Evolutionary conservation across 2,888 invertebrate species (phyloP).

Genomic region (Cistogaster globosa): DNA sequence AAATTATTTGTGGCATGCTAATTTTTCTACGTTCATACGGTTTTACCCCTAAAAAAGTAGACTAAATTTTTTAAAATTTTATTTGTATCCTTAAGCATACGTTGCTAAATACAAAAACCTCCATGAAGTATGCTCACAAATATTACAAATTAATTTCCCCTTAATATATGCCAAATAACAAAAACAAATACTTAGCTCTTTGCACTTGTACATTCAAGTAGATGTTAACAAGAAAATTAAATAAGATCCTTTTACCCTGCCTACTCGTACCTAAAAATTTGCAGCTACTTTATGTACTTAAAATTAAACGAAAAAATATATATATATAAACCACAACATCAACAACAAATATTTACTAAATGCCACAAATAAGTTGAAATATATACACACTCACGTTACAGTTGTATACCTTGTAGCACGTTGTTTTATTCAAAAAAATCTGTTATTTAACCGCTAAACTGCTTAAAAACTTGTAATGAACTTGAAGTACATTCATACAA

Average conservation of each 20-base stretch:
- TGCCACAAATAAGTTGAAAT: constrained; percentile 54
- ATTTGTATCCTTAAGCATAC: not conserved
- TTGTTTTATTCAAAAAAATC: constrained; percentile 62
- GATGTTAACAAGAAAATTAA: constrained; percentile 37
- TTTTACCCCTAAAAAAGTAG: too few relatives aligned
- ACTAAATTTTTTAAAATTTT: not conserved
- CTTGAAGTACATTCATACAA: constrained; percentile 72
- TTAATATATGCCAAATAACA: constrained; percentile 39
- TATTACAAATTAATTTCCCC: constrained; percentile 40
- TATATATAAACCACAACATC: constrained; percentile 59
- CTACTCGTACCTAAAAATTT: not conserved
- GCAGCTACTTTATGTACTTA: constrained; percentile 35
- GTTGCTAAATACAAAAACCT: not conserved
- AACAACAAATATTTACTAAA: constrained; percentile 70
- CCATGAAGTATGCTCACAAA: constrained; percentile 40
- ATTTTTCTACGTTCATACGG: too few relatives aligned
- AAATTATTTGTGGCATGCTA: too few relatives aligned
- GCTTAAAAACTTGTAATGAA: constrained; percentile 75
- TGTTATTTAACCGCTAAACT: constrained; percentile 74
- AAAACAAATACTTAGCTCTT: constrained; percentile 40
- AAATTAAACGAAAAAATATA: constrained; percentile 54
- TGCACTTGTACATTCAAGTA: constrained; percentile 27
- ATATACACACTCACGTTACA: constrained; percentile 53
- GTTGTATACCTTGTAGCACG: constrained; percentile 42
- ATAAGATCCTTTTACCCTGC: constrained; percentile 33